Percentiles rank a stretch among this genome's conserved stretches.
phyloP scores from a whole-genome alignment of 2,113 vertebrate genomes.

The Steatornis caripensis region DNA sequence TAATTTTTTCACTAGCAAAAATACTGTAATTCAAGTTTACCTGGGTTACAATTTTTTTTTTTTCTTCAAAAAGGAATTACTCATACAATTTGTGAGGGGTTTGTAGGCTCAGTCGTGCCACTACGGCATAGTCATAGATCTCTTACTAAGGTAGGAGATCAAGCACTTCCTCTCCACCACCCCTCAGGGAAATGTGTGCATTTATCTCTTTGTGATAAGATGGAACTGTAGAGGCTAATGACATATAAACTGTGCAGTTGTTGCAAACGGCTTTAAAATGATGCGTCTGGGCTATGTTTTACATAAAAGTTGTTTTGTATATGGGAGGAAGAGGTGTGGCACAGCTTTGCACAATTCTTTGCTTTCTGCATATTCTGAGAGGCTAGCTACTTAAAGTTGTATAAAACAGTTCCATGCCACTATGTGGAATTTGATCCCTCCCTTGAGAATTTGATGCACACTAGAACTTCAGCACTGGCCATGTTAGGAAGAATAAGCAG shows the following conservation, averaged over 20 bases:
- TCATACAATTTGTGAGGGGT: fast-evolving
- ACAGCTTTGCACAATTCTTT: neutral
- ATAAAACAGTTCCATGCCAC: neutral
- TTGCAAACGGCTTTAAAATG: neutral
- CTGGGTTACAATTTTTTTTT: neutral
- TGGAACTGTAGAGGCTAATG: neutral
- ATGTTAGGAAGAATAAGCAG: neutral
- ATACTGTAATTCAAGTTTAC: neutral
- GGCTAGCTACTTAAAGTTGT: neutral
- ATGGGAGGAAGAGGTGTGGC: neutral
- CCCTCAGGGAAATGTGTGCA: neutral
- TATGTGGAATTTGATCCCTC: neutral
- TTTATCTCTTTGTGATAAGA: neutral
- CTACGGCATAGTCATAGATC: neutral
- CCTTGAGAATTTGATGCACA: neutral
- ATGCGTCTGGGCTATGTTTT: neutral
- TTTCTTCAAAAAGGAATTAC: neutral
- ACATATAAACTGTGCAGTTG: neutral
- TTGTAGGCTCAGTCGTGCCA: neutral
- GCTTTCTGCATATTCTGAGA: neutral
- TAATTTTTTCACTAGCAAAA: neutral
- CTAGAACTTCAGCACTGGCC: neutral
- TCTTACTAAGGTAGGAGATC: no score
- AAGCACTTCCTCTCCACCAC: neutral
- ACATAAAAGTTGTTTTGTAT: neutral